These are phyloP conservation scores for Chlamydotis undulata DNA, from an alignment of 2,113 vertebrate genomes.

Conservation along the genomic window DNA sequence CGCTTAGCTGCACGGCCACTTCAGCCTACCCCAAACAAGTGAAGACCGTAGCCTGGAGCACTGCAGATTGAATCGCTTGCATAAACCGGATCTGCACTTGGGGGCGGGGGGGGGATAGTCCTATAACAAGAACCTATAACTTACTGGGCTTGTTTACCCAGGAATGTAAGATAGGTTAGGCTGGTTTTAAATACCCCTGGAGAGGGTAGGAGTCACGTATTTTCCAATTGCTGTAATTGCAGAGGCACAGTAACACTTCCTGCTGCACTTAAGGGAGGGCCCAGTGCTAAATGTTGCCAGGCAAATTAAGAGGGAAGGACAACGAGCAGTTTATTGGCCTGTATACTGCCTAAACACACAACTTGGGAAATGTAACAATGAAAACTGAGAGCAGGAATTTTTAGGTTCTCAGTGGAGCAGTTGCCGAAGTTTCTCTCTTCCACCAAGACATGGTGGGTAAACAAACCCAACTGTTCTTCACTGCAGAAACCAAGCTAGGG, in stretches of 20 bases:
- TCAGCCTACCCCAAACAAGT: neutral
- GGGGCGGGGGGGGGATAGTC: neutral
- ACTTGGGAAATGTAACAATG: neutral
- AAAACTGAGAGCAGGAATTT: neutral
- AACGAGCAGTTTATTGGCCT: neutral
- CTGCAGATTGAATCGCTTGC: neutral
- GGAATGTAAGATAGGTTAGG: neutral
- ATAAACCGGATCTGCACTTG: neutral
- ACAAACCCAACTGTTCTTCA: neutral
- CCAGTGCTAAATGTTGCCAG: neutral
- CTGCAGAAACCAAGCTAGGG: neutral
- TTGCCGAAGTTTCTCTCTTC: neutral
- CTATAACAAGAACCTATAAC: neutral
- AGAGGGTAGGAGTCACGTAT: neutral
- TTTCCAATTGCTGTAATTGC: neutral
- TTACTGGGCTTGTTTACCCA: neutral
- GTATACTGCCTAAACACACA: neutral
- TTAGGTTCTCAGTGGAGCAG: neutral
- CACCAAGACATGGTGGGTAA: neutral
- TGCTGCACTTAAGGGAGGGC: neutral
- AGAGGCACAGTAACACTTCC: neutral
- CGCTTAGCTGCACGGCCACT: neutral
- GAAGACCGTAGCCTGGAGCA: neutral
- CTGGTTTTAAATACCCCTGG: neutral
- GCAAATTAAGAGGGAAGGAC: neutral